Base-by-base conservation (phyloP, 2,888 invertebrate species). In the Galerucella nymphaeae region DNA sequence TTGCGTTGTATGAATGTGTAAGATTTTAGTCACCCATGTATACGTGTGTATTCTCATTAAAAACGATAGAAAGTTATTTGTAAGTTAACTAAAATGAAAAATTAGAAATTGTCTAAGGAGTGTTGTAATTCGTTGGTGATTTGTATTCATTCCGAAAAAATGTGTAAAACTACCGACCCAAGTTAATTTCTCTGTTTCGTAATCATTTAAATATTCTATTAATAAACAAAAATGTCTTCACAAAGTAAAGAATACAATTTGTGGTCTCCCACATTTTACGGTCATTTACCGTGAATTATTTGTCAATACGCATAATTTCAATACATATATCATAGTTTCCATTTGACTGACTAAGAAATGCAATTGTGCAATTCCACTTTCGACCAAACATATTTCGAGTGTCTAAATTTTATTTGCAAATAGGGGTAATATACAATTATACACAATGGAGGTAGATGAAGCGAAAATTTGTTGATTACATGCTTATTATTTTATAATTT, bases 61-160 rank as follows among this genome's bases (percentile, higher is more conserved):
- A 62, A 69, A 55, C 62, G 53, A 41, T 69, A 69, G 69, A 69
- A 69, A 69, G 69, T 62, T 69, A 61, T 68, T 61, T 45, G 14
- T 16, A 38, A 55, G 20, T 68, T 42, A 30, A 69, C 23, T 57
- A 62, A 20, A 53, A 18, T 20, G 41, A 20, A 20, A 69, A 59
- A 68, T 53, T 53, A 69, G 69, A 69, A 55, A 59, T 20, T 45
- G 10, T 66, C 41, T 42, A 13, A 41, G 14, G n/a, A 41, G 53
- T 68, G 58, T 68, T 50, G 68, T 68, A 68, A 68, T 68, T 45
- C 16, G 18, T 8, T 45, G 23, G n/a, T n/a, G 23, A 45, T 58
- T 66, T n/a, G 50, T 66, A 66, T 66, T 58, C 58, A 66, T 23
- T 18, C 53, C 13, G 18, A 50, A 50, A 53, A 65, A 50, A 30